These are phyloP conservation scores for Gobio gobio DNA, from an alignment of 2,113 vertebrate species.

Conservation along the genomic window DNA sequence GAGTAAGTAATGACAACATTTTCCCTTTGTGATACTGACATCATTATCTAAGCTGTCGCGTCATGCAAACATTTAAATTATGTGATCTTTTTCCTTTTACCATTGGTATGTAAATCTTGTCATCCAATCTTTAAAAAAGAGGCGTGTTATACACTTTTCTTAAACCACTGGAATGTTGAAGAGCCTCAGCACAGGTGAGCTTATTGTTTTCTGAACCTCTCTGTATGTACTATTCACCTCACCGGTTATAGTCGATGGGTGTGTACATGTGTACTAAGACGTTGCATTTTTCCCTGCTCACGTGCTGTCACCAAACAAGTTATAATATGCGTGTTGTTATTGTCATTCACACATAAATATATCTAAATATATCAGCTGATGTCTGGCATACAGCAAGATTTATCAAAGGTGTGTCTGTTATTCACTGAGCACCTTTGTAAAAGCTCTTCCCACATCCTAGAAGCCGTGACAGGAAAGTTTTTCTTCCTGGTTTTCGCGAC, in stretches of 20 bases:
- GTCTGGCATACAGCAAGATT: background rate
- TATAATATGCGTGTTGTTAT: background rate
- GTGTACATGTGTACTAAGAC: slow-evolving; percentile 23
- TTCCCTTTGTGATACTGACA: background rate
- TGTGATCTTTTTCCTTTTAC: background rate
- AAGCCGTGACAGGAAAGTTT: slow-evolving; percentile 16
- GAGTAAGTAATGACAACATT: no score
- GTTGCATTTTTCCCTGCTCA: background rate
- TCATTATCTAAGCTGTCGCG: background rate
- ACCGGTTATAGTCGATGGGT: background rate
- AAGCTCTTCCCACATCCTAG: slow-evolving; percentile 14
- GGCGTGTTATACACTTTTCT: background rate
- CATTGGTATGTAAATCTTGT: background rate
- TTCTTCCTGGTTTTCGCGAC: slow-evolving; percentile 27
- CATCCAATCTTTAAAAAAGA: no score
- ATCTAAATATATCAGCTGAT: slow-evolving; percentile 21
- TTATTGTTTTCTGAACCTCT: background rate
- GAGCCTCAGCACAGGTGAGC: background rate
- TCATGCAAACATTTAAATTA: background rate
- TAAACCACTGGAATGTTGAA: background rate
- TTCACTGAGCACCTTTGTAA: slow-evolving; percentile 2
- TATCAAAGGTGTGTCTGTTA: slow-evolving; percentile 29
- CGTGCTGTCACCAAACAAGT: background rate
- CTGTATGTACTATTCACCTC: background rate
- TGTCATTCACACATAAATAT: slow-evolving; percentile 7